These are phyloP conservation scores for Orchestes rusci DNA, from an alignment of 2,888 invertebrate species.

Conservation along the genomic window DNA sequence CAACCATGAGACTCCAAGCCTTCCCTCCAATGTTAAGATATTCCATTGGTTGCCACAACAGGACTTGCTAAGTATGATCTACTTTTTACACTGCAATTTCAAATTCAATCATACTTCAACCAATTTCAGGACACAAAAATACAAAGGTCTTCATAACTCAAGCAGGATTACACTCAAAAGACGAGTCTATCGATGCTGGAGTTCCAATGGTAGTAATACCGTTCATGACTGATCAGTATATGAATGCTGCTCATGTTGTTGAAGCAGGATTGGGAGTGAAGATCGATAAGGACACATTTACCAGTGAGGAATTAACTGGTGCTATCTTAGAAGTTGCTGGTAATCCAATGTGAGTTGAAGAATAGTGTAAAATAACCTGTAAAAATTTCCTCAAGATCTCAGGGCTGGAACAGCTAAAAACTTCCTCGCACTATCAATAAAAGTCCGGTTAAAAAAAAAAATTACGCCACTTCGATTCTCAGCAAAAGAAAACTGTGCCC, in stretches of 20 bases:
- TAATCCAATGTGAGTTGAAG: constrained; percentile 7
- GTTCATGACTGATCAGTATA: constrained; percentile 42
- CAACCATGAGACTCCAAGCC: constrained; percentile 33
- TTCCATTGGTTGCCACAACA: constrained; percentile 41
- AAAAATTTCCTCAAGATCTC: no score
- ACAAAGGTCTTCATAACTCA: constrained; percentile 45
- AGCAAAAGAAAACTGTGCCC: no score
- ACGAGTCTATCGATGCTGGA: constrained; percentile 41
- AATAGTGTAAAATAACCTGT: no score
- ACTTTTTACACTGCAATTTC: background rate
- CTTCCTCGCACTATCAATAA: no score
- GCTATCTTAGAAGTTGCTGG: constrained; percentile 10
- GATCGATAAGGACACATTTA: constrained; percentile 34
- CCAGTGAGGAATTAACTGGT: constrained; percentile 10
- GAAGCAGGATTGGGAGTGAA: constrained; percentile 36
- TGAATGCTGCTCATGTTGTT: constrained; percentile 33
- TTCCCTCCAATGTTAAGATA: constrained; percentile 40
- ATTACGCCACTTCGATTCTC: no score
- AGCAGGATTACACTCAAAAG: constrained; percentile 44
- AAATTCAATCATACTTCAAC: constrained; percentile 10
- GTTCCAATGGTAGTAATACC: constrained; percentile 44
- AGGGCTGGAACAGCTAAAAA: no score
- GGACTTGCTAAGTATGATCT: constrained; percentile 36
- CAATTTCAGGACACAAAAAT: constrained; percentile 41
- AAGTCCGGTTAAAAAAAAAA: no score